phyloP scores from a whole-genome alignment of 2,113 vertebrate genomes.

The Rhodinocichla rosea region DNA sequence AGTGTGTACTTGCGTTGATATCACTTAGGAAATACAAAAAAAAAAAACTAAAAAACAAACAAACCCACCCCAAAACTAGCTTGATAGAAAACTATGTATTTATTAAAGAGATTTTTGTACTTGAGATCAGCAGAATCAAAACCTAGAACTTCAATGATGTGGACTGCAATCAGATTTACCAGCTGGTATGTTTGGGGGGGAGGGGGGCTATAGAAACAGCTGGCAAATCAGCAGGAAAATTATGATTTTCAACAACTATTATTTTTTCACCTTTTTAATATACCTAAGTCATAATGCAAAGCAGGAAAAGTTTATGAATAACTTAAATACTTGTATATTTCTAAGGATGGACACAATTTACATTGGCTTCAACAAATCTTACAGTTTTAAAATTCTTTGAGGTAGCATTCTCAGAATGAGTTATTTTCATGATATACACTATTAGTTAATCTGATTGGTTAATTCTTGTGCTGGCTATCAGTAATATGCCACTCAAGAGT shows the following conservation, averaged over 20 bases:
- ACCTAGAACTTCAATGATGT: conserved; percentile 17
- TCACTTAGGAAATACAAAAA: not conserved
- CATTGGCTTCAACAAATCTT: not conserved
- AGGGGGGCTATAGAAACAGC: conserved; percentile 67
- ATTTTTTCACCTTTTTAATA: not conserved
- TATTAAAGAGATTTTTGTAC: not conserved
- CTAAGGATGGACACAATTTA: not conserved
- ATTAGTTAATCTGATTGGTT: not conserved
- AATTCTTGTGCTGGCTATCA: not conserved
- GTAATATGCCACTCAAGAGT: not conserved
- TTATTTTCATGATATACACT: not conserved
- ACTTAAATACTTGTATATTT: not conserved
- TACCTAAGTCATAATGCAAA: not conserved
- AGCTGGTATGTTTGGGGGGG: conserved; percentile 49
- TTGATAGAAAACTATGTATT: not conserved
- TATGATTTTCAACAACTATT: conserved; percentile 71
- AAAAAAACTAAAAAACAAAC: not conserved
- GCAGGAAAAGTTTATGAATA: not conserved
- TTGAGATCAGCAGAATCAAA: conserved; percentile 42
- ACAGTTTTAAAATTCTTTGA: not conserved
- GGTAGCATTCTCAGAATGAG: accelerated
- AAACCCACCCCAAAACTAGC: not conserved
- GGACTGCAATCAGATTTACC: conserved; percentile 25
- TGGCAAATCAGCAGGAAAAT: conserved; percentile 73
- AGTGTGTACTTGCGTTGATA: not conserved